A percentile compares a stretch with the other conserved stretches of the same genome.
phyloP scores from a whole-genome alignment of 2,888 invertebrate species.

The Troides aeacus region DNA sequence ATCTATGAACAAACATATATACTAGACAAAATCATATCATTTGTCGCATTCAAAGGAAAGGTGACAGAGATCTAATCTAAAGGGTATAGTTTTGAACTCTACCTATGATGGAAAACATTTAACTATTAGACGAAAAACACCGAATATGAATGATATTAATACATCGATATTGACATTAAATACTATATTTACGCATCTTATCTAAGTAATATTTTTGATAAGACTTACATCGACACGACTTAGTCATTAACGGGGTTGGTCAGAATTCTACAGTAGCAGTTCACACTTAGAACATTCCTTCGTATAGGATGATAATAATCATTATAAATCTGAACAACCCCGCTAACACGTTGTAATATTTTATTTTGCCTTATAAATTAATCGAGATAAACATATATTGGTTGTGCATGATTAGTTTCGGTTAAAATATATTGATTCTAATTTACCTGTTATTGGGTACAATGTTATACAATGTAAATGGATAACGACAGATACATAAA shows the following conservation, averaged over 20 bases:
- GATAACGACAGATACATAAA: slow-evolving; percentile 42
- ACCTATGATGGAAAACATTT: slow-evolving; percentile 37
- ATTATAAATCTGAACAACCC: slow-evolving; percentile 54
- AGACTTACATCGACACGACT: slow-evolving; percentile 51
- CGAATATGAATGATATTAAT: slow-evolving; percentile 44
- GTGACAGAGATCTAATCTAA: slow-evolving; percentile 8
- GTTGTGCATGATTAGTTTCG: slow-evolving; percentile 56
- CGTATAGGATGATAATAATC: too few relatives aligned
- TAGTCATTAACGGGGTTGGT: slow-evolving; percentile 48
- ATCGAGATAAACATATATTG: slow-evolving; percentile 63
- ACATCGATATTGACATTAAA: slow-evolving; percentile 53
- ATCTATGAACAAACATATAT: not conserved
- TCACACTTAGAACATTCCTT: too few relatives aligned
- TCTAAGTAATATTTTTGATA: slow-evolving; percentile 48
- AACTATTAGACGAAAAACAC: slow-evolving; percentile 47
- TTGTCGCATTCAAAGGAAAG: slow-evolving; percentile 7
- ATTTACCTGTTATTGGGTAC: slow-evolving; percentile 41
- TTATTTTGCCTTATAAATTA: slow-evolving; percentile 44
- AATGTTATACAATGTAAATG: slow-evolving; percentile 31
- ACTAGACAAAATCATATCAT: slow-evolving; percentile 5
- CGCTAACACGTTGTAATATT: slow-evolving; percentile 38
- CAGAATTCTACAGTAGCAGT: slow-evolving; percentile 43
- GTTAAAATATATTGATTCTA: slow-evolving; percentile 40
- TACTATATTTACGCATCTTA: slow-evolving; percentile 46
- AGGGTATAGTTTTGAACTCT: slow-evolving; percentile 30